Evolutionary conservation across 2,113 vertebrate species (phyloP).

Genomic region (Osmerus eperlanus): DNA sequence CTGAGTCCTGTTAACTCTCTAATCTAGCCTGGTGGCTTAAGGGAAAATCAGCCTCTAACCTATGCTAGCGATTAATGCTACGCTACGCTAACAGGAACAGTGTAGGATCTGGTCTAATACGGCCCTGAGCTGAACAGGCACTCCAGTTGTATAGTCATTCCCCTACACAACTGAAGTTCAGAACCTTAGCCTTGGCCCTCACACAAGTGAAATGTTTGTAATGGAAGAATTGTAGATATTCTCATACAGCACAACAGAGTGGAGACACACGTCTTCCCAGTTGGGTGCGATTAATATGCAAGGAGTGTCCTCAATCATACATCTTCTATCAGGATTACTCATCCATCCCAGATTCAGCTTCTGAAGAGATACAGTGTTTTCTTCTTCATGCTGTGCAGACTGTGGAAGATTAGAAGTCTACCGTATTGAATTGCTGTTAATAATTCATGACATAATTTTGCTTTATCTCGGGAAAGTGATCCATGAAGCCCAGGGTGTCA

Average conservation of each 20-base stretch:
- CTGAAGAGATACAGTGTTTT: background rate
- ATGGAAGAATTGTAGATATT: background rate
- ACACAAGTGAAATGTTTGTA: background rate
- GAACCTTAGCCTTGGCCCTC: background rate
- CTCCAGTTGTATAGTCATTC: no score
- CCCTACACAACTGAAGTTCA: background rate
- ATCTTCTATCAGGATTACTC: constrained; percentile 9
- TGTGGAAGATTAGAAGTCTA: constrained; percentile 30
- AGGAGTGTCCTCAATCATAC: background rate
- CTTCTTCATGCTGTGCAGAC: constrained; percentile 15
- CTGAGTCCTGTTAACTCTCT: background rate
- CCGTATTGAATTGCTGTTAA: constrained; percentile 43
- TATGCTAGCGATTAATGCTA: no score
- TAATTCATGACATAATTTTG: constrained; percentile 50
- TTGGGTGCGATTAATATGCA: background rate
- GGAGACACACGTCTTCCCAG: background rate
- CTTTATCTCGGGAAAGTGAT: constrained; percentile 43
- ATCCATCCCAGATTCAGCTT: background rate
- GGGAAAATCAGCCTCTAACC: no score
- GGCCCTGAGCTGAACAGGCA: no score
- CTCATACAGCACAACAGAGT: background rate
- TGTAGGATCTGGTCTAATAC: no score
- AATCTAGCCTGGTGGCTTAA: no score
- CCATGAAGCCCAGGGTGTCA: constrained; percentile 34
- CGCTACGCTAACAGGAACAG: no score